Evolutionary conservation across 2,113 vertebrate genomes (phyloP).

Genomic region (Chrysemys picta): DNA sequence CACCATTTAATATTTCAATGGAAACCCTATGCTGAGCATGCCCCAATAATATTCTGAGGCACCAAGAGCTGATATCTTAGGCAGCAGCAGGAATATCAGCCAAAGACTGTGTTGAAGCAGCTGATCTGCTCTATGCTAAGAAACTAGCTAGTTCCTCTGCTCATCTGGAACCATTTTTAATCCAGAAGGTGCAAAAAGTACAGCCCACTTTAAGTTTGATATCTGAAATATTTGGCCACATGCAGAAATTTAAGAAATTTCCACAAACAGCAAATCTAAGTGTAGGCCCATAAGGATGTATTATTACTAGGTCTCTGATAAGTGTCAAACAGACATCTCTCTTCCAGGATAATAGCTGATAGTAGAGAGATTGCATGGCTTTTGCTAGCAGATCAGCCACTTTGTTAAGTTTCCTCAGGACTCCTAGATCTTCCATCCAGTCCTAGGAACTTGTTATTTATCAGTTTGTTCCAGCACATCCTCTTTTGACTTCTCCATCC

Average conservation of each 20-base stretch:
- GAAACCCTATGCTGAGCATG: neutral
- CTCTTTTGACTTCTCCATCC: neutral
- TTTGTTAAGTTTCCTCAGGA: neutral
- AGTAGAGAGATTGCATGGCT: neutral
- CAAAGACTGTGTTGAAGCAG: neutral
- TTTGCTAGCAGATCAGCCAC: neutral
- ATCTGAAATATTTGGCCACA: neutral
- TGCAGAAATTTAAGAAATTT: neutral
- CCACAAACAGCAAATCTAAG: neutral
- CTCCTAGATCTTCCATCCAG: neutral
- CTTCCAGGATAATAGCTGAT: neutral
- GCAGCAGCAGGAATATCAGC: neutral
- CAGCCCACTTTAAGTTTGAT: neutral
- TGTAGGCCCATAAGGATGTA: neutral
- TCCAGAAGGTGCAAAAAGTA: neutral
- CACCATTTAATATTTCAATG: neutral
- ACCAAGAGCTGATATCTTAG: neutral
- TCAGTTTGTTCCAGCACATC: neutral
- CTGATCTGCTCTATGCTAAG: neutral
- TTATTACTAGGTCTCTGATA: neutral
- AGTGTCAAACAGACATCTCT: neutral
- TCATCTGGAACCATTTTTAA: neutral
- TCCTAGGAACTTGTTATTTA: neutral
- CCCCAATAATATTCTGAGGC: neutral
- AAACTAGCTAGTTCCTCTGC: neutral